A percentile compares a stretch with the other conserved stretches of the same genome.
These are phyloP conservation scores for Steatocranus sp. DNA, from an alignment of 2,797 vertebrate genomes.

Conservation along the genomic window DNA sequence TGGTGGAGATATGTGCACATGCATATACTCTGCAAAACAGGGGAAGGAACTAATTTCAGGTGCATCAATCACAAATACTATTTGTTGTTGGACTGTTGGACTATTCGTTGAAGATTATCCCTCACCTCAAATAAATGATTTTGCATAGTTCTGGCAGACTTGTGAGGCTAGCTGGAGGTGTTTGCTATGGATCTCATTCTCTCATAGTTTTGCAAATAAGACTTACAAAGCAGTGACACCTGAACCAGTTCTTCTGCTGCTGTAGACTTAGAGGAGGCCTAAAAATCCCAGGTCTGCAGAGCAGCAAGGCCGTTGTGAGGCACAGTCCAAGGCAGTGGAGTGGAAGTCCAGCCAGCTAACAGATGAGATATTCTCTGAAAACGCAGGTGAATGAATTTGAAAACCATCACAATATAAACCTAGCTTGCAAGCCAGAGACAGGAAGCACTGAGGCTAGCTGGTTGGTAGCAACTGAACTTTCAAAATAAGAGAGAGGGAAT, in stretches of 20 bases:
- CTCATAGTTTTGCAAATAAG: neutral
- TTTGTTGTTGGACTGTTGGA: neutral
- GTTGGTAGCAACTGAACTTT: rapidly evolving
- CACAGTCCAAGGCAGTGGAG: neutral
- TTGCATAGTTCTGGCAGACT: neutral
- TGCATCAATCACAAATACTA: neutral
- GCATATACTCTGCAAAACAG: neutral
- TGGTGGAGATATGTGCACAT: neutral
- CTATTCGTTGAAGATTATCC: neutral
- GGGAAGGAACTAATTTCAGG: rapidly evolving
- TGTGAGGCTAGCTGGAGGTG: neutral
- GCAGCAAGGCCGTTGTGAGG: neutral
- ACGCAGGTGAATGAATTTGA: neutral
- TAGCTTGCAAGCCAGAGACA: neutral
- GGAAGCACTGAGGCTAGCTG: neutral
- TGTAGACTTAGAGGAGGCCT: rapidly evolving
- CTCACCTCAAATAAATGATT: neutral
- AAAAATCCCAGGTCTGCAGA: neutral
- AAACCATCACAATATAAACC: neutral
- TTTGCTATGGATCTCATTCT: neutral
- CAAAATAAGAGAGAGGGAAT: neutral
- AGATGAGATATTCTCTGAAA: neutral
- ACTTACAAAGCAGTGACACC: neutral
- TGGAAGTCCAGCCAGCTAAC: neutral
- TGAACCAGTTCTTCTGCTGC: neutral